Evolutionary conservation across 2,113 vertebrate genomes (phyloP).

Genomic region (Cryptotis parvus): DNA sequence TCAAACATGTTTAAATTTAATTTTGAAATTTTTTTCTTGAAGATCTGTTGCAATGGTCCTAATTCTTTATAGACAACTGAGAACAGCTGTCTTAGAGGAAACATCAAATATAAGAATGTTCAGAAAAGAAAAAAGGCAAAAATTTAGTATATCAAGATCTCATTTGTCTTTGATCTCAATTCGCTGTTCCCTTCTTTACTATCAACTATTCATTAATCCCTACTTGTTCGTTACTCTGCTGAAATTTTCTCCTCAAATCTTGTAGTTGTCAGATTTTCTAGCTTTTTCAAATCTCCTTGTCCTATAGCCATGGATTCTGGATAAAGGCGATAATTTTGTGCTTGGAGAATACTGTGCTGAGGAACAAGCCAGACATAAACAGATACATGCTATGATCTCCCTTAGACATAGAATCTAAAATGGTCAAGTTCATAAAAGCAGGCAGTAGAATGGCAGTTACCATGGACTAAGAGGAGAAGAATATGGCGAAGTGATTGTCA

Average conservation of each 20-base stretch:
- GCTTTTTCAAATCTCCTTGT: not conserved
- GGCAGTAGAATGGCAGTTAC: not conserved
- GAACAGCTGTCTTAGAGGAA: not conserved
- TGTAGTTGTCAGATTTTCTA: not conserved
- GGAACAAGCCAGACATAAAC: not conserved
- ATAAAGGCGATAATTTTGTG: not conserved
- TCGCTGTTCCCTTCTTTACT: not conserved
- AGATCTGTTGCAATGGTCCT: not conserved
- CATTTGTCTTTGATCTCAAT: not conserved
- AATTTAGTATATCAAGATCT: not conserved
- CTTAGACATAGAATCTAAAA: not conserved
- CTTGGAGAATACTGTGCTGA: not conserved
- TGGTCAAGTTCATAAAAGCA: not conserved
- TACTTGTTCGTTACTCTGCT: not conserved
- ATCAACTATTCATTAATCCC: not conserved
- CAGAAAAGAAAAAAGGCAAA: not conserved
- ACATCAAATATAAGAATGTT: constrained; percentile 16
- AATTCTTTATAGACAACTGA: not conserved
- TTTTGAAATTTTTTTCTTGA: not conserved
- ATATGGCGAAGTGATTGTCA: not conserved
- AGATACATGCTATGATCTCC: not conserved
- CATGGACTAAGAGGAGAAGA: not conserved
- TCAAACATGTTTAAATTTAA: not conserved
- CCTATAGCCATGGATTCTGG: not conserved
- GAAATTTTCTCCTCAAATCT: not conserved